A percentile compares a stretch with the other conserved stretches of the same genome.
Conservation (phyloP, 1,140 invertebrate genomes). For the Drosophila kikkawai region DNA sequence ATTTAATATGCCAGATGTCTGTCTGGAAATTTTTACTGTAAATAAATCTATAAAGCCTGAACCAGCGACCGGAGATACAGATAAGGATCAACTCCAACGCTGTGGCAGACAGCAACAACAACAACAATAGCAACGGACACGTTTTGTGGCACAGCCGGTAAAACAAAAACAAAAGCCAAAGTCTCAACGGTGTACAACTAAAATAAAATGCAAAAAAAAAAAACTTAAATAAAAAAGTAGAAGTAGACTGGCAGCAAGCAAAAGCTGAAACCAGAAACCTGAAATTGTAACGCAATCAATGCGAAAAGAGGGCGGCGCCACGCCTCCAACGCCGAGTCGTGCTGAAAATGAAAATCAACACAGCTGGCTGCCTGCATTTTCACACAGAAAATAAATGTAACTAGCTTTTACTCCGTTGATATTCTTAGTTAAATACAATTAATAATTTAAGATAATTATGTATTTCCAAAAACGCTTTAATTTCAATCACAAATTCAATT, state of each 20-base stretch:
- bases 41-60: constrained; percentile 47
- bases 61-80: constrained; percentile 71
- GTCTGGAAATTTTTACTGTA: constrained; percentile 4
- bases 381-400: constrained; percentile 13
- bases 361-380: constrained; percentile 51
- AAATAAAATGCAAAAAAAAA: constrained; percentile 24
- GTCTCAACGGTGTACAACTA: constrained; percentile 15
- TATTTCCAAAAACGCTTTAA: not conserved
- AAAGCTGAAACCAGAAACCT: constrained; percentile 72
- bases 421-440: not conserved
- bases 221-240: constrained; percentile 47
- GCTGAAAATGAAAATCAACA: constrained; percentile 82
- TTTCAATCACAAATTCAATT: not conserved
- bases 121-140: constrained; percentile 57
- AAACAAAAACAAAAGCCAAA: constrained; percentile 59
- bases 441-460: no score
- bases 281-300: constrained; percentile 84
- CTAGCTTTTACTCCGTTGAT: not conserved
- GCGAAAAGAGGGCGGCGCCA: constrained; percentile 65
- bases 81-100: constrained; percentile 78
- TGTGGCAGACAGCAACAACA: constrained; percentile 69
- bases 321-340: constrained; percentile 59
- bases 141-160: constrained; percentile 78
- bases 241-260: constrained; percentile 62
- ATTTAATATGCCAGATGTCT: no score